These are phyloP conservation scores for Vulpes lagopus DNA, from an alignment of 2,113 vertebrate species.

Conservation along the genomic window DNA sequence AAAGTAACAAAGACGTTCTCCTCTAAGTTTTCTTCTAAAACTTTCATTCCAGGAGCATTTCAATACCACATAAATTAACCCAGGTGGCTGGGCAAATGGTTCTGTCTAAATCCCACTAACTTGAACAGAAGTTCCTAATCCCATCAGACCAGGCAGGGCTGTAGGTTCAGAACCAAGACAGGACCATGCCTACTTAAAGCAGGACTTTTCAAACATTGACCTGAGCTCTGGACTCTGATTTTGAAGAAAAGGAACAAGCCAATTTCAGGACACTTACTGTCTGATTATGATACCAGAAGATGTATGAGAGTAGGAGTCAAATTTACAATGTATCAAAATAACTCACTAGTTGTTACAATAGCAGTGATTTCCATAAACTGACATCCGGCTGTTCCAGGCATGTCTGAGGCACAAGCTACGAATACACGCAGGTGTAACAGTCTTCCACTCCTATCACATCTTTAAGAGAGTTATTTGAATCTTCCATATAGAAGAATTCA, in stretches of 20 bases:
- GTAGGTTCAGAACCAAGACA: neutral
- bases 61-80: neutral
- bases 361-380: neutral
- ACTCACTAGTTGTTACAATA: neutral
- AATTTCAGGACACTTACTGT: neutral
- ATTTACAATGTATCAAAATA: neutral
- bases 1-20: neutral
- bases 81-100: neutral
- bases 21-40: neutral
- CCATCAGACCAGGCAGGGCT: neutral
- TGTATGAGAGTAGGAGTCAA: neutral
- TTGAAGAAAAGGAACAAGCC: neutral
- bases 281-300: neutral
- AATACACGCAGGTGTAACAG: neutral
- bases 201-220: neutral
- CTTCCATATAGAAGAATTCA: neutral
- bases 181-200: neutral
- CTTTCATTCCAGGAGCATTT: neutral
- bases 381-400: neutral
- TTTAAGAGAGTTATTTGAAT: neutral
- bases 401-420: neutral
- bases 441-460: neutral
- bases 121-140: neutral
- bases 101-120: neutral
- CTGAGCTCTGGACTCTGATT: neutral